Conservation (phyloP, 2,888 invertebrate species). For the Troglohyphantes excavatus region DNA sequence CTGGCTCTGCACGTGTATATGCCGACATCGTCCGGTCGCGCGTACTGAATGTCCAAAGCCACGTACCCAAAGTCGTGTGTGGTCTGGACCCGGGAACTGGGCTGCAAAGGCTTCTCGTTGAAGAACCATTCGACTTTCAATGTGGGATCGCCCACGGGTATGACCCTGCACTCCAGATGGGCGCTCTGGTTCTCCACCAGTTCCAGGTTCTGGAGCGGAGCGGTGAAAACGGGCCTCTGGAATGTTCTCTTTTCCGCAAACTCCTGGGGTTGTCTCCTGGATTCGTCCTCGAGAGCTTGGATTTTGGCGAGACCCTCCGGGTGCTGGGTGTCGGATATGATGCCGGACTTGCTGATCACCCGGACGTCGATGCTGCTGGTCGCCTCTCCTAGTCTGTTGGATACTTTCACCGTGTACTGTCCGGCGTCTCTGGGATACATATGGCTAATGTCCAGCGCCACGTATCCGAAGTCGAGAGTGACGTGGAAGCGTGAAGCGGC, state of each 20-base stretch:
- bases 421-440: conserved; percentile 98
- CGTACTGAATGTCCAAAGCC: conserved; percentile 95
- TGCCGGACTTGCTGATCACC: conserved; percentile 86
- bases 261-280: conserved; percentile 86
- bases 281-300: conserved; percentile 93
- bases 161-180: conserved; percentile 89
- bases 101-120: conserved; percentile 88
- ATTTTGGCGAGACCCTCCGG: conserved; percentile 96
- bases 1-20: conserved; percentile 96
- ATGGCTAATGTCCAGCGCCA: conserved; percentile 96
- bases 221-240: conserved; percentile 91
- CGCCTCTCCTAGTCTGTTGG: conserved; percentile 96
- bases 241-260: conserved; percentile 87
- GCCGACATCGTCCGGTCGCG: conserved; percentile 93
- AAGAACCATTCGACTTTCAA: conserved; percentile 96
- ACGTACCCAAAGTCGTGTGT: conserved; percentile 97
- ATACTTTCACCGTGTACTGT: conserved; percentile 95
- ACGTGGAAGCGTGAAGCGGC: conserved; percentile 95
- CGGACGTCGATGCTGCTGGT: conserved; percentile 89
- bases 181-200: conserved; percentile 95
- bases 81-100: conserved; percentile 92
- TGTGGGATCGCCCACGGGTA: conserved; percentile 95
- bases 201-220: conserved; percentile 88
- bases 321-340: conserved; percentile 94
- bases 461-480: conserved; percentile 98